Percentiles rank a stretch among this genome's conserved stretches.
phyloP scores from a whole-genome alignment of 2,113 vertebrate genomes.

The Copsychus sechellarum region DNA sequence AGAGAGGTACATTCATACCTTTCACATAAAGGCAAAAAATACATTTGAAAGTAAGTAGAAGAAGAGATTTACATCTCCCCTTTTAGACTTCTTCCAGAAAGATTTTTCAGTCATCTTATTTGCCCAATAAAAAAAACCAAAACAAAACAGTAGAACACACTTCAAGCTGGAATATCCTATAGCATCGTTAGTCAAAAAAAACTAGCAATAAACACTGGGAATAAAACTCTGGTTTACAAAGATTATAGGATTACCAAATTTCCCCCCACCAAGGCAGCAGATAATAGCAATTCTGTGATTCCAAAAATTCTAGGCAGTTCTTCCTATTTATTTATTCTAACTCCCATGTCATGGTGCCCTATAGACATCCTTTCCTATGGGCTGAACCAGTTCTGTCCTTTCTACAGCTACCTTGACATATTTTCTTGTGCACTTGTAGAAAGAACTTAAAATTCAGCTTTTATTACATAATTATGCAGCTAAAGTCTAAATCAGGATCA shows the following conservation, averaged over 20 bases:
- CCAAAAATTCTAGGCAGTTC: neutral
- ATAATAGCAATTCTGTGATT: neutral
- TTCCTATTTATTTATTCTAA: neutral
- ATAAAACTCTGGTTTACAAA: neutral
- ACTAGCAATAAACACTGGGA: neutral
- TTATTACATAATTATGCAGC: neutral
- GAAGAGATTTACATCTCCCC: neutral
- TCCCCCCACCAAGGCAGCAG: neutral
- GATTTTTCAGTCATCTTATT: neutral
- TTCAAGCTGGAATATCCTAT: neutral
- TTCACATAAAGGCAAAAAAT: constrained; percentile 4
- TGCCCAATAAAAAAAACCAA: neutral
- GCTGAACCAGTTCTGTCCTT: neutral
- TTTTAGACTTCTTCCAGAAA: neutral
- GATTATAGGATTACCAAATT: neutral
- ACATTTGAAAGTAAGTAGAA: neutral
- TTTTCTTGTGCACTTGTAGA: neutral
- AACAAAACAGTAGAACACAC: neutral
- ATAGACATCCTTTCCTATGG: neutral
- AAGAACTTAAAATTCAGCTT: neutral
- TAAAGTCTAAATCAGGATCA: neutral
- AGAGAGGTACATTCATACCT: constrained; percentile 32
- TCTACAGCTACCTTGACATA: neutral
- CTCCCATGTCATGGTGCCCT: neutral
- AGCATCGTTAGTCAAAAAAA: neutral